These are phyloP conservation scores for Lemur catta DNA, from an alignment of 2,797 vertebrate genomes.

Conservation along the genomic window DNA sequence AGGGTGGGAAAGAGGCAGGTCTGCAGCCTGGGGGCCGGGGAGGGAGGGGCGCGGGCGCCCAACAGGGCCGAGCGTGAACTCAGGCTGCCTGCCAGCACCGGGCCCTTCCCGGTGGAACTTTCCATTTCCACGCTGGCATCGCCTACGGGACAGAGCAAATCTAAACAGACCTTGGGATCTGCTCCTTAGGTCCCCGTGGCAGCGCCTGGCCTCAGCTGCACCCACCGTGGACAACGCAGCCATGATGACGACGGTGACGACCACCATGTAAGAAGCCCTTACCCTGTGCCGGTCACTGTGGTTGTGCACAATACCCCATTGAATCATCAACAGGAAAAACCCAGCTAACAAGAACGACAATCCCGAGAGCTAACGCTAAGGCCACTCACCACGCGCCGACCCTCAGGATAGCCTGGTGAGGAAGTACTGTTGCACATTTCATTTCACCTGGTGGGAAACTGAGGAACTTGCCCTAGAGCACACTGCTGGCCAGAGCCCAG, in stretches of 20 bases:
- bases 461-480: neutral
- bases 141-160: neutral
- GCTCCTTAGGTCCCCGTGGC: neutral
- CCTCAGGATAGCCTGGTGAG: rapidly evolving
- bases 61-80: neutral
- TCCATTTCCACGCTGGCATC: neutral
- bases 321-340: neutral
- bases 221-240: neutral
- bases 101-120: neutral
- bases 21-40: neutral
- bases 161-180: neutral
- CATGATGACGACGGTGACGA: rapidly evolving
- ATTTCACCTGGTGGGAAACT: neutral
- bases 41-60: neutral
- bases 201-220: neutral
- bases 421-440: too few species aligned
- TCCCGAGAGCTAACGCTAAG: neutral
- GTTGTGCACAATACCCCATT: neutral
- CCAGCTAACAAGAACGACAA: neutral
- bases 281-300: neutral
- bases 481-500: neutral
- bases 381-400: rapidly evolving
- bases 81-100: neutral
- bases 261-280: neutral
- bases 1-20: neutral